Evolutionary conservation across 2,888 invertebrate genomes (phyloP).

Genomic region (Rhorus exstirpatorius): DNA sequence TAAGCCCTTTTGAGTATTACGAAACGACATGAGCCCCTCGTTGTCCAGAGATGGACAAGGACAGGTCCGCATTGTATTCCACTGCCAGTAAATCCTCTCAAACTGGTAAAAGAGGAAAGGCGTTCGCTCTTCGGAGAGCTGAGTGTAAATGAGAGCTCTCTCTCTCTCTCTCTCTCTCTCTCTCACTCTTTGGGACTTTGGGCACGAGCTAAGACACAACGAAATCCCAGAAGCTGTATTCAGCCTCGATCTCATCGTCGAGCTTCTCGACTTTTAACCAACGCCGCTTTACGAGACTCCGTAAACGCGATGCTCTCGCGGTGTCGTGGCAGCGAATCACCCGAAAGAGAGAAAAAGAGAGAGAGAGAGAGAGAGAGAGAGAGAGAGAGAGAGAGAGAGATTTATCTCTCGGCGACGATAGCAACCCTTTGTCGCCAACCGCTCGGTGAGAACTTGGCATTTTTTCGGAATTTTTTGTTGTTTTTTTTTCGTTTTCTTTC

Average conservation of each 20-base stretch:
- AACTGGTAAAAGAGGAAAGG: conserved; percentile 56
- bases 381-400: conserved; percentile 69
- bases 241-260: conserved; percentile 35
- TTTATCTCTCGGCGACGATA: conserved; percentile 74
- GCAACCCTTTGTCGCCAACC: conserved; percentile 82
- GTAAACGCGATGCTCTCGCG: conserved; percentile 47
- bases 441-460: conserved; percentile 85
- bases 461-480: conserved; percentile 81
- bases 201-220: conserved; percentile 55
- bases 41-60: conserved; percentile 83
- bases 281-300: conserved; percentile 44
- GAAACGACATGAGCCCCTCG: conserved; percentile 66
- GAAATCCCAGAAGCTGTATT: conserved; percentile 50
- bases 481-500: conserved; percentile 31
- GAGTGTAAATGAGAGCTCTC: conserved; percentile 85
- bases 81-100: conserved; percentile 84
- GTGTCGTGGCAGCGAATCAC: conserved; percentile 46
- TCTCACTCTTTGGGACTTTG: conserved; percentile 21
- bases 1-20: conserved; percentile 27
- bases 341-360: conserved; percentile 51
- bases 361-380: too few relatives aligned
- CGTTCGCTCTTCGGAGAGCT: conserved; percentile 70
- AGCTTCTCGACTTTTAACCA: conserved; percentile 54
- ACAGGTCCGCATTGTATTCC: conserved; percentile 86
- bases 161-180: conserved; percentile 38